Conservation (phyloP, 23 tunicate species). For the Ciona savignyi region DNA sequence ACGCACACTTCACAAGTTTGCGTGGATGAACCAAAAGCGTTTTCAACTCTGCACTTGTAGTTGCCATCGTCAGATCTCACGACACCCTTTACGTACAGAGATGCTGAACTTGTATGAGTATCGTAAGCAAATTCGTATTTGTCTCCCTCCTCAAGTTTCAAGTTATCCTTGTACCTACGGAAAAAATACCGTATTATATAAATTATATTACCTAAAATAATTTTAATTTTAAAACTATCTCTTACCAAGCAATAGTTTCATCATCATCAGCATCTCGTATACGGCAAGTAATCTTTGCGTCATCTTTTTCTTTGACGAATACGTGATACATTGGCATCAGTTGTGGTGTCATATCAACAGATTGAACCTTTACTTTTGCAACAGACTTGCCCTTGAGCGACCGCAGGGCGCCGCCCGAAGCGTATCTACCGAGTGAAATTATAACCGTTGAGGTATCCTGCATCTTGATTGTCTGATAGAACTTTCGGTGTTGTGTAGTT, state of each 20-base stretch:
- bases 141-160: slow-evolving; percentile 63
- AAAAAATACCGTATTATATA: not conserved
- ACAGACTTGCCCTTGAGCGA: slow-evolving; percentile 81
- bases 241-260: slow-evolving; percentile 88
- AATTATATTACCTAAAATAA: not conserved
- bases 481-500: slow-evolving; percentile 69
- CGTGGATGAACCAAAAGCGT: slow-evolving; percentile 54
- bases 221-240: not conserved
- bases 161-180: slow-evolving; percentile 61
- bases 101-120: slow-evolving; percentile 49
- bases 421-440: slow-evolving; percentile 72
- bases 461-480: slow-evolving; percentile 63
- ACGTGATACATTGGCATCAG: slow-evolving; percentile 89
- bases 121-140: slow-evolving; percentile 78
- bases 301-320: slow-evolving; percentile 76
- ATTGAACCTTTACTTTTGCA: slow-evolving; percentile 74
- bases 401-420: slow-evolving; percentile 85
- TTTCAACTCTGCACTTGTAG: slow-evolving; percentile 90
- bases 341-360: slow-evolving; percentile 70
- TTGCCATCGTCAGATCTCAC: slow-evolving; percentile 72
- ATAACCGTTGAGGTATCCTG: slow-evolving; percentile 60
- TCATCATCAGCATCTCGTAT: slow-evolving; percentile 45
- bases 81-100: slow-evolving; percentile 80
- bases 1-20: slow-evolving; percentile 74
- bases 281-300: slow-evolving; percentile 75